Conservation (phyloP, 2,113 vertebrate genomes). For the Gopherus evgoodei region DNA sequence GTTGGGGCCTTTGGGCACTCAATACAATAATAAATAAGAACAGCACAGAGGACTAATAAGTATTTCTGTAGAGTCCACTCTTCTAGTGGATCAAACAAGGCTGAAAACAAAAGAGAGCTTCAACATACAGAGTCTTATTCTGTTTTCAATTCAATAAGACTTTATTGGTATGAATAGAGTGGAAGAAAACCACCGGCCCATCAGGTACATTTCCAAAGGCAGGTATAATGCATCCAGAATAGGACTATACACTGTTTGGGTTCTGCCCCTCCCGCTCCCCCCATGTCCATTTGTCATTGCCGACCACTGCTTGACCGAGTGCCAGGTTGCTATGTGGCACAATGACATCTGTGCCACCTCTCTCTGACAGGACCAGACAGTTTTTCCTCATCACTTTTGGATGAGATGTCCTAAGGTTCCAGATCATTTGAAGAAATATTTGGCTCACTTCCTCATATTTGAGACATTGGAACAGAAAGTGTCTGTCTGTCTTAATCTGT, state of each 20-base stretch:
- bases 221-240: not conserved
- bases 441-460: not conserved
- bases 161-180: not conserved
- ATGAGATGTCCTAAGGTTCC: slow-evolving; percentile 45
- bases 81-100: not conserved
- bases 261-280: too few species aligned
- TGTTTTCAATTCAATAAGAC: not conserved
- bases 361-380: not conserved
- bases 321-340: slow-evolving; percentile 60
- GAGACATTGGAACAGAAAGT: not conserved
- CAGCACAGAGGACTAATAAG: not conserved
- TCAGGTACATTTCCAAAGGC: not conserved
- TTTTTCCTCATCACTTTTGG: slow-evolving; percentile 51
- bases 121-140: not conserved
- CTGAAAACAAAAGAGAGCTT: not conserved
- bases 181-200: not conserved
- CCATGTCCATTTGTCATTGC: not conserved
- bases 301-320: slow-evolving; percentile 27
- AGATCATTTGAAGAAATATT: slow-evolving; percentile 29
- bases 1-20: not conserved
- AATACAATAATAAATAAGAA: not conserved
- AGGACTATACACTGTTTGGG: not conserved
- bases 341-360: slow-evolving; percentile 22
- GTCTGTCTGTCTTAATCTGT: not conserved
- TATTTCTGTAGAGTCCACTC: not conserved